Percentiles rank a stretch among this genome's conserved stretches.
phyloP scores from a whole-genome alignment of 2,888 invertebrate genomes.

The Mongoloraphidia duomilia region DNA sequence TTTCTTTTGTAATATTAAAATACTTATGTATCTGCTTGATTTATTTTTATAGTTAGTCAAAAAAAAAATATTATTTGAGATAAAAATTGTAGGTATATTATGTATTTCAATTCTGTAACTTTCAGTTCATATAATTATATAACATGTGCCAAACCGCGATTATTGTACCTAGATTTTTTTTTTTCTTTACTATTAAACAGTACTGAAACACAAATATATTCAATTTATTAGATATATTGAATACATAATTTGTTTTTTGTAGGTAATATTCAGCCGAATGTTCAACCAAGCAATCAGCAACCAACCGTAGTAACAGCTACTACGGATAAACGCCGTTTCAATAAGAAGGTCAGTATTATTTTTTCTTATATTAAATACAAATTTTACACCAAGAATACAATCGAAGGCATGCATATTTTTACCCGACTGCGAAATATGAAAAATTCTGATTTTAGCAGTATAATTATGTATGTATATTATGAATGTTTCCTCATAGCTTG shows the following conservation, averaged over 20 bases:
- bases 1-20: background rate
- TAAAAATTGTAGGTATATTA: too few species aligned
- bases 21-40: background rate
- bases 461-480: background rate
- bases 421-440: background rate
- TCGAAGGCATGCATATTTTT: background rate
- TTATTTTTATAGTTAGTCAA: background rate
- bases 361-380: background rate
- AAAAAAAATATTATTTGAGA: too few species aligned
- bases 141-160: too few species aligned
- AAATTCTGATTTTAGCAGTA: too few species aligned
- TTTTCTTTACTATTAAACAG: background rate
- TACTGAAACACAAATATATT: background rate
- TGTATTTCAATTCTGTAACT: too few species aligned
- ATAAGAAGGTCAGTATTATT: constrained; percentile 1
- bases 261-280: too few species aligned
- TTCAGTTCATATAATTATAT: too few species aligned
- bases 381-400: background rate
- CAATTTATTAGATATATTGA: background rate
- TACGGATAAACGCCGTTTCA: background rate
- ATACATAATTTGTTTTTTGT: too few species aligned
- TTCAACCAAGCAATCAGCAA: too few species aligned
- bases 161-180: background rate
- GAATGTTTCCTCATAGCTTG: background rate
- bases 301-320: constrained; percentile 1